Conservation (phyloP, 2,113 vertebrate species). For the Lagenorhynchus albirostris region DNA sequence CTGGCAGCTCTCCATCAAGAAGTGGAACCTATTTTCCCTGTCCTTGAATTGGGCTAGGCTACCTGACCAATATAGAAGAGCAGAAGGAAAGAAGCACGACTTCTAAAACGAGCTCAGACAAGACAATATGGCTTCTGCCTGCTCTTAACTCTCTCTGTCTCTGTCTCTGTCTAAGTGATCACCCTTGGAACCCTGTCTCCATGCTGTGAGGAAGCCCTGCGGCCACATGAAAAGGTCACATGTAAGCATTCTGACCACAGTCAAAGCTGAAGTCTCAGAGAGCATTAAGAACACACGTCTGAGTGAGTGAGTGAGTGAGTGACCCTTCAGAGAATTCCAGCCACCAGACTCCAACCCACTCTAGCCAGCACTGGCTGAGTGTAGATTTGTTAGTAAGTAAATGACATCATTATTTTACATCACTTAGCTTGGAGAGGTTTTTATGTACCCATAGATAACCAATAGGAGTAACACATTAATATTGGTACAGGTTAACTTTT, state of each 20-base stretch:
- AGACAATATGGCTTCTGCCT: background rate
- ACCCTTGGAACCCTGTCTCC: background rate
- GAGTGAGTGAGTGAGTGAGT: background rate
- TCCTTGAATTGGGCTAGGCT: background rate
- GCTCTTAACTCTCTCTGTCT: background rate
- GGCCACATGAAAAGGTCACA: background rate
- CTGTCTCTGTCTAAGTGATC: background rate
- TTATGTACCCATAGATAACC: background rate
- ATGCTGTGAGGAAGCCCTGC: background rate
- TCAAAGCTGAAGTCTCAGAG: background rate
- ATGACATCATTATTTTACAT: background rate
- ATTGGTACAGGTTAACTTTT: background rate
- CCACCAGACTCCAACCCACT: background rate
- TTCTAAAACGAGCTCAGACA: background rate
- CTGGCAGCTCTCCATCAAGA: background rate
- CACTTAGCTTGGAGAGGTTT: background rate
- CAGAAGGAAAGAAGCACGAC: background rate
- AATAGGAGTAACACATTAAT: background rate
- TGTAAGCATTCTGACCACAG: background rate
- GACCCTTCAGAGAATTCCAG: background rate
- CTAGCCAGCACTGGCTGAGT: background rate
- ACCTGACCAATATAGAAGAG: background rate
- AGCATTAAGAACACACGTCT: background rate
- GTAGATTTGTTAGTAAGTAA: background rate
- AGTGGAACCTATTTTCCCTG: background rate